A percentile compares a stretch with the other conserved stretches of the same genome.
Evolutionary conservation across 2,797 vertebrate species (phyloP).

Genomic region (Alfaro cultratus): DNA sequence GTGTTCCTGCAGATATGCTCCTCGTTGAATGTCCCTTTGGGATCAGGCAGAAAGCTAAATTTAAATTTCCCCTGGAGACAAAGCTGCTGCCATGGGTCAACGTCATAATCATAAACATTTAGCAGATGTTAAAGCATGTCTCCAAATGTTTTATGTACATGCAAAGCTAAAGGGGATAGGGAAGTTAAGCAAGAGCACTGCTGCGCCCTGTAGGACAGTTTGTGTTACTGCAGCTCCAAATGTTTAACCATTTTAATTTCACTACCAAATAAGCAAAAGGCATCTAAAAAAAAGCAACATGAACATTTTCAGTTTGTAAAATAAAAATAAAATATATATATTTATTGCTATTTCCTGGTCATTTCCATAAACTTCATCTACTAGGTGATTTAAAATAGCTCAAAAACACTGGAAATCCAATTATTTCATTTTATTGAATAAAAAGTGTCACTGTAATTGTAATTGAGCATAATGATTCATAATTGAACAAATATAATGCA

Average conservation of each 20-base stretch:
- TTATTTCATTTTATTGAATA: neutral
- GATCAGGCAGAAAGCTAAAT: slow-evolving; percentile 31
- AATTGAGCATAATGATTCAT: neutral
- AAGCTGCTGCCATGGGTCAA: neutral
- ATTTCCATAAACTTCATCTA: neutral
- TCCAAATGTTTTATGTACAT: slow-evolving; percentile 13
- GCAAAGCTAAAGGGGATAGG: neutral
- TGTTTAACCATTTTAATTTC: neutral
- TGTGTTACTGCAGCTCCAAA: slow-evolving; percentile 46
- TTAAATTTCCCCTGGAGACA: slow-evolving; percentile 24
- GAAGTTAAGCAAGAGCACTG: slow-evolving; percentile 22
- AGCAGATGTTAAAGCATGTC: slow-evolving; percentile 8
- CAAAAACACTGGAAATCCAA: neutral
- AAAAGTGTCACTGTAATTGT: neutral
- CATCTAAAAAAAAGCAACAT: neutral
- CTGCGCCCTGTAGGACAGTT: slow-evolving; percentile 69
- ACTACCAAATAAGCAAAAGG: neutral
- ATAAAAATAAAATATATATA: neutral
- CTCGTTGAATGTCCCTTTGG: slow-evolving; percentile 20
- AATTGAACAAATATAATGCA: neutral
- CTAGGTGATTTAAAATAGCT: neutral
- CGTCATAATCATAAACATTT: slow-evolving; percentile 17
- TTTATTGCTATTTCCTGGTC: neutral
- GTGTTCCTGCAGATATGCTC: slow-evolving; percentile 29
- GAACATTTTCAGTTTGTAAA: neutral